These are phyloP conservation scores for Graphium colonna DNA, from an alignment of 2,888 invertebrate genomes.

Conservation along the genomic window DNA sequence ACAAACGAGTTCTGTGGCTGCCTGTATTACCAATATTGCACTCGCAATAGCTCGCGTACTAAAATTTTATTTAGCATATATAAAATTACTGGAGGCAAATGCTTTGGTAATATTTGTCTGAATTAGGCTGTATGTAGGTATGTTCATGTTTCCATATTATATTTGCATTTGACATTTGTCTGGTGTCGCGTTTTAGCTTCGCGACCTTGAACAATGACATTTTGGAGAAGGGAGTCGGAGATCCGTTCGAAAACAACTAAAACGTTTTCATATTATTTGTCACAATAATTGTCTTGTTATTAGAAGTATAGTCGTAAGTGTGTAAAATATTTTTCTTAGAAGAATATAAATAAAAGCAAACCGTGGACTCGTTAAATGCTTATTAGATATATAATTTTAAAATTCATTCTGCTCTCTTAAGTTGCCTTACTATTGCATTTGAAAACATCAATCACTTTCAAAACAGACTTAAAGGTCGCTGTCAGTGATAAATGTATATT, in stretches of 20 bases:
- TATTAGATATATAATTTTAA: too few species aligned
- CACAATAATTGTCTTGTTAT: too few species aligned
- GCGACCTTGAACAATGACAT: slow-evolving; percentile 72
- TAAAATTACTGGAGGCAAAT: slow-evolving; percentile 22
- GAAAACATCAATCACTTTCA: slow-evolving; percentile 12
- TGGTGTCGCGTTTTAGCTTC: slow-evolving; percentile 37
- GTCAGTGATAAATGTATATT: slow-evolving; percentile 7
- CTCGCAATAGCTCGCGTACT: background rate
- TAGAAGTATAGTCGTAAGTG: too few species aligned
- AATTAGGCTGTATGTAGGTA: slow-evolving; percentile 26
- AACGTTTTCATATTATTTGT: slow-evolving; percentile 26
- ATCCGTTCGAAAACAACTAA: slow-evolving; percentile 34
- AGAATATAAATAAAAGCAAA: too few species aligned
- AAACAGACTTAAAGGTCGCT: slow-evolving; percentile 8
- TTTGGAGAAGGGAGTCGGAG: slow-evolving; percentile 57
- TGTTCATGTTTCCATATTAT: slow-evolving; percentile 32
- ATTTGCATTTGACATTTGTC: slow-evolving; percentile 65
- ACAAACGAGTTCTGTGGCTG: background rate
- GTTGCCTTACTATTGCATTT: slow-evolving; percentile 3
- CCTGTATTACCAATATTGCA: background rate
- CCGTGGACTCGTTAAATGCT: too few species aligned
- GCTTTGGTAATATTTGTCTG: slow-evolving; percentile 28
- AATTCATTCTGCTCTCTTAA: background rate
- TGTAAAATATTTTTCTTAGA: too few species aligned
- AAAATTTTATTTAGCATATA: slow-evolving; percentile 9